Base-by-base conservation (phyloP, 1,140 invertebrate species). In the Antheraea pernyi region DNA sequence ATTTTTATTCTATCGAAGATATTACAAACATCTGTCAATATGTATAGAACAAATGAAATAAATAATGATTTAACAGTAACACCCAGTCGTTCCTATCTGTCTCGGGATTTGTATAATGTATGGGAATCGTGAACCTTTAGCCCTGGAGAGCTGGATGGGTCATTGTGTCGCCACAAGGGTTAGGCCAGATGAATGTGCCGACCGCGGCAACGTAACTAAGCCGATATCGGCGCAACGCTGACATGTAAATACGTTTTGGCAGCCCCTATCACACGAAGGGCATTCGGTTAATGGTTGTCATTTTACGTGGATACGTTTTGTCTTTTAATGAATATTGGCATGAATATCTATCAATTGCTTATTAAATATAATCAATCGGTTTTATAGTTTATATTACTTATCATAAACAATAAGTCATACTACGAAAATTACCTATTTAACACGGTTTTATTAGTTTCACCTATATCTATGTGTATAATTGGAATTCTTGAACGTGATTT, bases 121-220 rank as follows among this genome's bases (percentile, higher is more conserved):
- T 81, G 74, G 72, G 68, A 65, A 69, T 75, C 78, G 78, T 79
- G 79, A 75, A 62, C 42, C 65, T 70, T 78, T 73, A 76, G 70
- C 73, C 72, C 70, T 66, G 72, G 65, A 70, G 71, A 79, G 78
- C 78, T 78, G 74, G 73, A 83, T 78, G 76, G 84, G 81, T 81
- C 77, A 81, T 79, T 81, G 77, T 76, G 74, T 78, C 74, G 71
- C 64, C 72, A 72, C 71, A 74, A 79, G 82, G 79, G 80, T 86
- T 83, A 82, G 78, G 78, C 79, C 74, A 85, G 86, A 89, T 80
- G 78, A 82, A 89, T 86, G 81, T 71, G 75, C 70, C 42, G 67
- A 63, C 72, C 60, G 73, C 71, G 82, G 63, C 72, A 63, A 73
- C 71, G 82, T 80, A 69, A 59, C 75, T 79, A 76, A 79, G 73